Evolutionary conservation across 2,888 invertebrate genomes (phyloP).

Genomic region (Nemurella pictetii): DNA sequence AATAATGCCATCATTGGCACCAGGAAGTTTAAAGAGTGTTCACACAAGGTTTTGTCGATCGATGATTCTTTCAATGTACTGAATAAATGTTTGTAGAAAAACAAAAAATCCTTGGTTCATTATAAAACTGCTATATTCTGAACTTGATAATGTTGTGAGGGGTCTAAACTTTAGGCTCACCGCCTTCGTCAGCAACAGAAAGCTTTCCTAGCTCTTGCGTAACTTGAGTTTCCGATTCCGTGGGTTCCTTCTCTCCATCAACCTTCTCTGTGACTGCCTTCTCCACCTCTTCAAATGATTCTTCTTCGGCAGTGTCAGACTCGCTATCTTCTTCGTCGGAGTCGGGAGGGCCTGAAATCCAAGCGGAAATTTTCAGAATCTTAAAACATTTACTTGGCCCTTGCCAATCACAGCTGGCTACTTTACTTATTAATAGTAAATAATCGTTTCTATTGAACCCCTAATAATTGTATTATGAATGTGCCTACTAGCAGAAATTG

Average conservation of each 20-base stretch:
- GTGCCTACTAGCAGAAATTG: no score
- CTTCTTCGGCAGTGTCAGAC: neutral
- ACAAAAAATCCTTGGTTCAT: neutral
- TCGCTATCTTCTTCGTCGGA: slow-evolving; percentile 29
- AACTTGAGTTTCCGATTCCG: neutral
- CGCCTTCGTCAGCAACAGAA: slow-evolving; percentile 17
- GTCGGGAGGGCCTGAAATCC: slow-evolving; percentile 27
- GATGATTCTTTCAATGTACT: neutral
- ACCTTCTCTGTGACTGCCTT: neutral
- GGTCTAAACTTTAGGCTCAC: neutral
- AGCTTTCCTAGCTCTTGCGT: slow-evolving; percentile 30
- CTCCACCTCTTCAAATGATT: neutral
- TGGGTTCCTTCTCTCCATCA: slow-evolving; percentile 2
- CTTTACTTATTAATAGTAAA: neutral
- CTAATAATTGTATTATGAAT: neutral
- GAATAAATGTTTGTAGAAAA: neutral
- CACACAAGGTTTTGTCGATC: no score
- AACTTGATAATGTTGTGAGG: neutral
- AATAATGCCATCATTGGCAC: no score
- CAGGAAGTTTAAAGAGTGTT: no score
- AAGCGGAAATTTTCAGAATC: neutral
- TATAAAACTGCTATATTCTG: neutral
- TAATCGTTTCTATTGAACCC: neutral
- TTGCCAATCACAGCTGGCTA: neutral
- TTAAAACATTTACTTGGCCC: no score